These are phyloP conservation scores for Trissolcus japonicus DNA, from an alignment of 2,888 invertebrate genomes.

Conservation along the genomic window DNA sequence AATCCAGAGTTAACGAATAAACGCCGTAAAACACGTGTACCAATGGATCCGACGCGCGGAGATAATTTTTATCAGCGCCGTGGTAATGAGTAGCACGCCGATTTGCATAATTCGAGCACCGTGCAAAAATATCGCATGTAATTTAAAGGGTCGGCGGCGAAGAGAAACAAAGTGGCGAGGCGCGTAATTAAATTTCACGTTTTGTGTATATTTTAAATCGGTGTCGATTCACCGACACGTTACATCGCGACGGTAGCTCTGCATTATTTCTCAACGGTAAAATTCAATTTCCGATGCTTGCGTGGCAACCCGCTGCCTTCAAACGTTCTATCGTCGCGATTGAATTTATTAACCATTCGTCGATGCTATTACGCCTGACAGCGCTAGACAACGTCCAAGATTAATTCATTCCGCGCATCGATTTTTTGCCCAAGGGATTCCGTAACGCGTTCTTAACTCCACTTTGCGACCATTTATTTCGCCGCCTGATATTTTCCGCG, in stretches of 20 bases:
- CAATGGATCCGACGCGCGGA: neutral
- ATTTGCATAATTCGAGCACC: slow-evolving; percentile 43
- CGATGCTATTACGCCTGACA: slow-evolving; percentile 36
- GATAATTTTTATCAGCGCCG: slow-evolving; percentile 17
- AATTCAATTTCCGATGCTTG: slow-evolving; percentile 63
- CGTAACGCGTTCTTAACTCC: slow-evolving; percentile 32
- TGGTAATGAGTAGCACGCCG: slow-evolving; percentile 16
- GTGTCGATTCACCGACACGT: slow-evolving; percentile 39
- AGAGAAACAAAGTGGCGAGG: slow-evolving; percentile 24
- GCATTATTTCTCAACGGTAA: slow-evolving; percentile 58
- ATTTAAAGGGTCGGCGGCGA: slow-evolving; percentile 2
- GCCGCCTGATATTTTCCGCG: neutral
- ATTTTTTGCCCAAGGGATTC: slow-evolving; percentile 25
- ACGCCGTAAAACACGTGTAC: no score
- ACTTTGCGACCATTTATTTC: slow-evolving; percentile 14
- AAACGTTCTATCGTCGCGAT: slow-evolving; percentile 55
- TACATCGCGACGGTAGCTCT: slow-evolving; percentile 28
- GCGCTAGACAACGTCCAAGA: slow-evolving; percentile 47
- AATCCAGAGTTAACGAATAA: slow-evolving; percentile 3
- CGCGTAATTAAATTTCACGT: slow-evolving; percentile 42
- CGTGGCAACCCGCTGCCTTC: slow-evolving; percentile 39
- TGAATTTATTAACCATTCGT: slow-evolving; percentile 51
- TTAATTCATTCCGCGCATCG: slow-evolving; percentile 44
- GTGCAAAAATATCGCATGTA: slow-evolving; percentile 35
- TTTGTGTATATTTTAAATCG: slow-evolving; percentile 53